Conservation (phyloP, 2,888 invertebrate genomes). For the Anarsia innoxiella region DNA sequence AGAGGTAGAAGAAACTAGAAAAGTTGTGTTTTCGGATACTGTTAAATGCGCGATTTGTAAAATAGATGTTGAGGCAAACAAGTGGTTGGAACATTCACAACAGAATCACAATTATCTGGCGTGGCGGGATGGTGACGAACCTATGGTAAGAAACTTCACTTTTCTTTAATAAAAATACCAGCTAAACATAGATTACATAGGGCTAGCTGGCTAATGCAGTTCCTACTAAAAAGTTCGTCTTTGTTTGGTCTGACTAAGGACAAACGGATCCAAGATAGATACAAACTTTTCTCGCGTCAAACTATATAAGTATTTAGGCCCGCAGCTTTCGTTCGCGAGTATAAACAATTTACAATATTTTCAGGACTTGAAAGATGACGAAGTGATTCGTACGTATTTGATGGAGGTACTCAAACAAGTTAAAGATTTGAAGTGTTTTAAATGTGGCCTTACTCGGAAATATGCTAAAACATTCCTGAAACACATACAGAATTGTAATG, state of each 20-base stretch:
- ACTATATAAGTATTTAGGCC: too few species aligned
- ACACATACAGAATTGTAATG: conserved; percentile 17
- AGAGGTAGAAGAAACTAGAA: background rate
- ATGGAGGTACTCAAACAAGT: conserved; percentile 21
- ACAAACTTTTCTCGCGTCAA: too few species aligned
- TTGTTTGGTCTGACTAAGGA: too few species aligned
- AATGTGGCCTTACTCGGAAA: conserved; percentile 32
- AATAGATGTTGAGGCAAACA: conserved; percentile 17
- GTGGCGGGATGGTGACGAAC: conserved; percentile 36
- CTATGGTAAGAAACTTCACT: conserved; percentile 47
- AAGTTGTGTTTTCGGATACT: background rate
- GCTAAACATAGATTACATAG: too few species aligned
- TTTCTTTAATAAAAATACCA: too few species aligned
- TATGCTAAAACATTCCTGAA: conserved; percentile 34
- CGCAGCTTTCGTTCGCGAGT: too few species aligned
- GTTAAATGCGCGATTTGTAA: conserved; percentile 34
- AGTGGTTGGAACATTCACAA: conserved; percentile 38
- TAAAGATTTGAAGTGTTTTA: conserved; percentile 27
- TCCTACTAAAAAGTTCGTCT: too few species aligned
- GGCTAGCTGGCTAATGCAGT: too few species aligned
- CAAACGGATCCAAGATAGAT: too few species aligned
- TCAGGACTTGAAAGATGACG: conserved; percentile 28
- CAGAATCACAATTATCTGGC: conserved; percentile 42
- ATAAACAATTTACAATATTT: too few species aligned
- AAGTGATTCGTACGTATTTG: conserved; percentile 22